Base-by-base conservation (phyloP, 2,888 invertebrate genomes). In the Drosophila pseudotakahashii region DNA sequence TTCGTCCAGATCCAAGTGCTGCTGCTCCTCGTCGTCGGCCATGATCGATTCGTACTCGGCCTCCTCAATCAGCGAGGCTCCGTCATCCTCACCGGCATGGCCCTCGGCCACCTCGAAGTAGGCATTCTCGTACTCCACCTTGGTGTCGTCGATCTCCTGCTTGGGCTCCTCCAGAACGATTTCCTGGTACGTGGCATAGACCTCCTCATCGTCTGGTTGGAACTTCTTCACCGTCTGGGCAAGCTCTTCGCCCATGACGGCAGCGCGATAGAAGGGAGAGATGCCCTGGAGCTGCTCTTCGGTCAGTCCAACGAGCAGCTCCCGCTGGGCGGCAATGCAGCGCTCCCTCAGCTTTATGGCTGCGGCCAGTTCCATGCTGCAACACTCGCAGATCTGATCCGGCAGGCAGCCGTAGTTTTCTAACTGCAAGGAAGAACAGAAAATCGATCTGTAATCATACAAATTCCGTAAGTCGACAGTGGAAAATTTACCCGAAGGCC, bases 361-460 rank as follows among this genome's bases (percentile, higher is more conserved):
- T 2, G 47, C 67, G 6, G 73, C 55, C 44, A 82, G 42, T 23
- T 82, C 82, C 11, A 69, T 69, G 39, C 76, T 75, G 61, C 82
- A 82, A 62, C 82, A 88, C 32, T 82, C 88, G 44, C 82, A 82
- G 34, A 82, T 88, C 26, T 82, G 57, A 32, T 88, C 88, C 1
- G 82, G 82, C 11, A 82, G 16, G 42, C 67, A 76, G 5, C 30
- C 19, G 23, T 67, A 81, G 48, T 70, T 73, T 26, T 82, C 80
- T 50, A 82, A 32, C 82, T 82, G n/a, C 9, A 13, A 1, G 48
- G 41, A 39, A 19, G 44, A 26, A 3, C 4, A 14, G 34, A 6
- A 16, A 7, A 13, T 19, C 2, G 14, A 6, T 14, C 9, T 34
- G 16, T 4, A 7, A 7, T 6, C 32, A 14, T 14, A 51, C 42